Base-by-base conservation (phyloP, 2,797 vertebrate species). In the Bryconaethiops microstoma region DNA sequence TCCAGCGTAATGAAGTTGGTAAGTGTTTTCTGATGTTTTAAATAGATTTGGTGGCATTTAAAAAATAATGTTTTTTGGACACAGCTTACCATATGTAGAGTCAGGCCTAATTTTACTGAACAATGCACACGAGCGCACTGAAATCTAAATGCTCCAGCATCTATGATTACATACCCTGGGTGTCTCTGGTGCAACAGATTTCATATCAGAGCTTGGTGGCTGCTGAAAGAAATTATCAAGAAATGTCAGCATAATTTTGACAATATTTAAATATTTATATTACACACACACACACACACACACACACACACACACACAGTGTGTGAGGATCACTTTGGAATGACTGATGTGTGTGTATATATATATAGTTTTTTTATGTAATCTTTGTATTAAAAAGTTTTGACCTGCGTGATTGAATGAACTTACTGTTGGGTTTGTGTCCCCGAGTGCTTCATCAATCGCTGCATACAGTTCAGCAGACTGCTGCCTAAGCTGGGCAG, bases 381-480 rank as follows among this genome's bases (percentile, higher is more conserved):
- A 62, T 68, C 25, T 1, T 55, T 45, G 74, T 8, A 55, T 72
- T 12, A 1, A 64, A 29, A 12, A 23, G 10, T 19, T n/a, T 71
- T 23, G 7, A 9, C 45, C 9, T 29, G 55, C 62, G 82, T 86
- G 45, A 0, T 86, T 84, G 73, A 63, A 78, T 16, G 7, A 79
- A 92, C 91, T 95, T 94, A 98, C 97, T 90, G 89, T 88, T 82
- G 94, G 91, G 87, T 91, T 82, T 0, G 96, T 93, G 74, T 95
- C 92, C 84, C 95, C 95, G 83, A 99, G 86, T 81, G 97, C 94
- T 89, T 98, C 93, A 90, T 99, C 96, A 87, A 99, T 99, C 64
- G 91, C 94, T 39, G 97, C 95, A 78, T 96, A 99, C 50, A 99
- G 90, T 84, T 98, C 97, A 88, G 96, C 95, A 1, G 97, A 97